phyloP scores from a whole-genome alignment of 2,797 vertebrate genomes.

The Poeciliopsis turneri region DNA sequence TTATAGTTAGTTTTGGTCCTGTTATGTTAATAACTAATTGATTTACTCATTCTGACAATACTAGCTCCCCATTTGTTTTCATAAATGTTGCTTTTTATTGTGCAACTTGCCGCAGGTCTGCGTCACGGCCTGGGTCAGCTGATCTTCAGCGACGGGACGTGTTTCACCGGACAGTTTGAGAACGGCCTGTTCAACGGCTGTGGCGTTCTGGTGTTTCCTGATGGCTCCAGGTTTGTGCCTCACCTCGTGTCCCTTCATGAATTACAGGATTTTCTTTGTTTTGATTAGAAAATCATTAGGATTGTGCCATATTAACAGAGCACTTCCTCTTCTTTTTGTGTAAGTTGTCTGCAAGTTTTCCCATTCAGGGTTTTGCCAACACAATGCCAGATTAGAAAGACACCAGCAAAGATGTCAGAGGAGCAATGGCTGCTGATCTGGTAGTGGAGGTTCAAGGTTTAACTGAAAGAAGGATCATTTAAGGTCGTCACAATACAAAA shows the following conservation, averaged over 20 bases:
- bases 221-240: constrained; percentile 85
- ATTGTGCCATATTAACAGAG: neutral
- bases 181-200: constrained; percentile 92
- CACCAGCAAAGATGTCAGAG: neutral
- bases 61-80: neutral
- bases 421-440: neutral
- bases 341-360: neutral
- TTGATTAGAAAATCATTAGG: neutral
- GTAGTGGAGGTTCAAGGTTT: neutral
- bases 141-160: constrained; percentile 87
- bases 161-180: constrained; percentile 91
- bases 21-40: neutral
- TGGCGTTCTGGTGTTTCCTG: constrained; percentile 86
- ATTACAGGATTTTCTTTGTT: neutral
- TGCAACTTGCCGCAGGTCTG: constrained; percentile 76
- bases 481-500: neutral
- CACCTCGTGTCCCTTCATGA: neutral
- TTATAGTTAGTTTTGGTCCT: neutral
- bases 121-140: constrained; percentile 90
- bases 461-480: neutral
- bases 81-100: constrained; percentile 5
- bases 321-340: neutral
- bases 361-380: neutral
- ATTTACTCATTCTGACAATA: neutral
- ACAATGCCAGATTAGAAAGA: neutral